Conservation (phyloP, 2,888 invertebrate species). For the Eucriotettix oculatus region DNA sequence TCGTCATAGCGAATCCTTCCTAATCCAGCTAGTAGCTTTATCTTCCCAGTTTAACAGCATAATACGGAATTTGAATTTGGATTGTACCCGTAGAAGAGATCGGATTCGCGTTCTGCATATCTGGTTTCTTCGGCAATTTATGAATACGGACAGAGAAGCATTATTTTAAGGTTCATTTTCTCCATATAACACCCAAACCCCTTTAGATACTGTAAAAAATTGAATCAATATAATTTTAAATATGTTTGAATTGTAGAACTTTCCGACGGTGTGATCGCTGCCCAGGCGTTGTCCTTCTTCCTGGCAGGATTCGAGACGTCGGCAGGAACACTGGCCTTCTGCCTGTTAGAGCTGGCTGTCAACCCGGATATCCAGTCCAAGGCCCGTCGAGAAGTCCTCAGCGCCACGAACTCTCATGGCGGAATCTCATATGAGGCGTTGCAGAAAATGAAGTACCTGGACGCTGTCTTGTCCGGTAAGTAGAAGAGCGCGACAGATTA, state of each 20-base stretch:
- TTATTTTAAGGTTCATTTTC: too few relatives aligned
- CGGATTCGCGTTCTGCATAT: too few relatives aligned
- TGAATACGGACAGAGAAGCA: too few relatives aligned
- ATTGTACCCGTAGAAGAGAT: too few relatives aligned
- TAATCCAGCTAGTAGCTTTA: too few relatives aligned
- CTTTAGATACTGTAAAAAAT: too few relatives aligned
- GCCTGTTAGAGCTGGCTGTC: not conserved
- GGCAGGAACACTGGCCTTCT: not conserved
- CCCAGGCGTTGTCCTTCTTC: not conserved
- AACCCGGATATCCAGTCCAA: not conserved
- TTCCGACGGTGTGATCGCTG: not conserved
- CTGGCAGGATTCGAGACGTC: not conserved
- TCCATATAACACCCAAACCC: too few relatives aligned
- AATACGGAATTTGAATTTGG: too few relatives aligned
- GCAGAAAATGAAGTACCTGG: not conserved
- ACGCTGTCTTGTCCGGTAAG: not conserved
- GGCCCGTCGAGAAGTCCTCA: not conserved
- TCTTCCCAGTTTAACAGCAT: too few relatives aligned
- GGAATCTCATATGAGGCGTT: not conserved
- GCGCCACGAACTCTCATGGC: not conserved
- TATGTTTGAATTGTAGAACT: constrained; percentile 13
- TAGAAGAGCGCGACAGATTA: not conserved
- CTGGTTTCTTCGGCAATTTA: too few relatives aligned
- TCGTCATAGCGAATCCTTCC: too few relatives aligned
- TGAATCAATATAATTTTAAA: too few relatives aligned